phyloP scores from a whole-genome alignment of 2,888 invertebrate genomes.

The Didymodactylos carnosus region DNA sequence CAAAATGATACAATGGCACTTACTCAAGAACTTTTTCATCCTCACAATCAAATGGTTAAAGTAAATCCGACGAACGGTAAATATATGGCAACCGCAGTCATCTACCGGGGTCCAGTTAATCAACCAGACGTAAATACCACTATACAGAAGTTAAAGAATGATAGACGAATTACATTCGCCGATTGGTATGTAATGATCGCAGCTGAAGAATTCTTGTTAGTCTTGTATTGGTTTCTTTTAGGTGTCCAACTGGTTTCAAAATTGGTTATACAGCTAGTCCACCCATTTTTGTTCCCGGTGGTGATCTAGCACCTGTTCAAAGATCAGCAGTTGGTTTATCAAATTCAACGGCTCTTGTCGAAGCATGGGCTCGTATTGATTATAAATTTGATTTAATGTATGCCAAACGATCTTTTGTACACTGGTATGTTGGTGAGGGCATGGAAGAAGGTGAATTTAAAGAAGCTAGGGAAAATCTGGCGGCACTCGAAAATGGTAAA shows the following conservation, averaged over 20 bases:
- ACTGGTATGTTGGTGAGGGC: conserved; percentile 38
- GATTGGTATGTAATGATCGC: conserved; percentile 15
- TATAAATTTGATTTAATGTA: conserved; percentile 28
- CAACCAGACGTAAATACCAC: conserved; percentile 4
- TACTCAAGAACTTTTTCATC: conserved; percentile 16
- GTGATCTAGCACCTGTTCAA: conserved; percentile 48
- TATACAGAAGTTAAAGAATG: conserved; percentile 2
- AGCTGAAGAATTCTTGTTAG: too few relatives aligned
- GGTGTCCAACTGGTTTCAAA: not conserved
- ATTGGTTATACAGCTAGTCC: not conserved
- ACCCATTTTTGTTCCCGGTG: conserved; percentile 59
- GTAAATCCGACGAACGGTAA: conserved; percentile 15
- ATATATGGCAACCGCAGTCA: conserved; percentile 17
- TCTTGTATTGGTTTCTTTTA: too few relatives aligned
- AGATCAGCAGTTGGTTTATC: conserved; percentile 35
- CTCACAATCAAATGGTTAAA: conserved; percentile 15
- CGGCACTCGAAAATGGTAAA: conserved; percentile 32
- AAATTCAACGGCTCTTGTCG: conserved; percentile 38
- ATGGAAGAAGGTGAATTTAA: conserved; percentile 54
- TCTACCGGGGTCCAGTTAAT: conserved; percentile 17
- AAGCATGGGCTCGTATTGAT: conserved; percentile 34
- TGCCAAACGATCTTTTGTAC: conserved; percentile 25
- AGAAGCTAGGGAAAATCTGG: conserved; percentile 63
- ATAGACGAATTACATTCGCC: conserved; percentile 13
- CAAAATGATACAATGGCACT: not conserved